Conservation (phyloP, 2,888 invertebrate species). For the Xanthorhoe designata region DNA sequence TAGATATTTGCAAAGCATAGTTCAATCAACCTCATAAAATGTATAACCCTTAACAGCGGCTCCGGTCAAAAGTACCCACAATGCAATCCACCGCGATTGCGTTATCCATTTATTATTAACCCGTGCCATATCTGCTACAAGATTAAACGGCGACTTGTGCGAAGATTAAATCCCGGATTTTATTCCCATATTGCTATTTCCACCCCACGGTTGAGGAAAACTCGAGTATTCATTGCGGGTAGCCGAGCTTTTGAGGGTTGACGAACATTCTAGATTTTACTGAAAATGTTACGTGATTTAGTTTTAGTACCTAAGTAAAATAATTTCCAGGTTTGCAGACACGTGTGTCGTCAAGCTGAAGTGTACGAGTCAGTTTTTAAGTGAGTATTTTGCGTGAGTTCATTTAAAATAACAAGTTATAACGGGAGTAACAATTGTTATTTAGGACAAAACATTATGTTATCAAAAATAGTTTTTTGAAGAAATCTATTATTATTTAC, state of each 20-base stretch:
- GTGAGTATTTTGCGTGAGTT: neutral
- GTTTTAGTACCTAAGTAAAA: neutral
- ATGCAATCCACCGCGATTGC: conserved; percentile 76
- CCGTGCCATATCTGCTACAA: conserved; percentile 78
- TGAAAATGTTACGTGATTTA: conserved; percentile 17
- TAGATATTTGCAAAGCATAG: neutral
- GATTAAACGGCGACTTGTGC: conserved; percentile 81
- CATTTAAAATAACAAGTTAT: neutral
- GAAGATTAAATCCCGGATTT: conserved; percentile 83
- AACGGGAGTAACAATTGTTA: neutral
- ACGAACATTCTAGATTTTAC: conserved; percentile 22
- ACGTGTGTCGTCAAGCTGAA: neutral
- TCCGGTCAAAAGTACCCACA: conserved; percentile 47
- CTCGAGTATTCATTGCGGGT: conserved; percentile 82
- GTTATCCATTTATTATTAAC: conserved; percentile 81
- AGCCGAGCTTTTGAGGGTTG: conserved; percentile 57
- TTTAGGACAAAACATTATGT: too few species aligned
- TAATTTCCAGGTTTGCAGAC: neutral
- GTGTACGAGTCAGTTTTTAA: neutral
- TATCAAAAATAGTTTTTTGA: too few species aligned
- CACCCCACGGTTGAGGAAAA: conserved; percentile 77
- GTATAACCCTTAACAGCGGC: conserved; percentile 36
- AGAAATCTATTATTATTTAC: too few species aligned
- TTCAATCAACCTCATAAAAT: neutral
- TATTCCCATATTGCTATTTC: conserved; percentile 81